These are phyloP conservation scores for Heliangelus exortis DNA, from an alignment of 2,797 vertebrate species.

Conservation along the genomic window DNA sequence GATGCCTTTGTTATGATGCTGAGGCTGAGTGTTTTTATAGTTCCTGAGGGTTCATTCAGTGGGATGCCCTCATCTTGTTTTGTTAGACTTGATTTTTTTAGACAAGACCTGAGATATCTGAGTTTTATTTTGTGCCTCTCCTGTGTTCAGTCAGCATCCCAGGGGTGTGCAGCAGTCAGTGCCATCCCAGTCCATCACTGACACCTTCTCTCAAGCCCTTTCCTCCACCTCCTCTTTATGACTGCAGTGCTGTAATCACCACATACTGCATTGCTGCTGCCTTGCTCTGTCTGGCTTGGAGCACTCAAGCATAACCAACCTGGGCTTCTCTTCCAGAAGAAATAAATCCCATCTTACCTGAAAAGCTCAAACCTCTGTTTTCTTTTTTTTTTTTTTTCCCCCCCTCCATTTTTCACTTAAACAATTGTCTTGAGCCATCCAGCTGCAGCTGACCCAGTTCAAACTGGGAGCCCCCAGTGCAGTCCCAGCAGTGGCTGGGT, in stretches of 20 bases:
- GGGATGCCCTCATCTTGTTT: neutral
- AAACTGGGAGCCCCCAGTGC: neutral
- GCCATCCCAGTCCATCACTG: neutral
- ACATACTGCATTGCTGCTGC: neutral
- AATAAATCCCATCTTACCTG: neutral
- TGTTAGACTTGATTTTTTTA: neutral
- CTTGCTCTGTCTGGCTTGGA: neutral
- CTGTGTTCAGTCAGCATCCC: neutral
- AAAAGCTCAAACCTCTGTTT: neutral
- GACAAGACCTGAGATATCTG: neutral
- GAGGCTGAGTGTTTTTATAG: neutral
- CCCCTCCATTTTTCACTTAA: neutral
- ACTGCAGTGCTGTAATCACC: neutral
- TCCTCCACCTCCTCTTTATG: neutral
- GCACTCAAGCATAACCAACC: neutral
- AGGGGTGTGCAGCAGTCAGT: rapidly evolving
- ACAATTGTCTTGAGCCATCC: neutral
- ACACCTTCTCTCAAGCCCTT: neutral
- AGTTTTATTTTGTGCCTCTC: neutral
- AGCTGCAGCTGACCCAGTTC: neutral
- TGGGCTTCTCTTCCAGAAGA: neutral
- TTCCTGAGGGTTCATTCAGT: rapidly evolving
- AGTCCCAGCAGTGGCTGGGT: neutral
- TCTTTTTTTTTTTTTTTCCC: neutral
- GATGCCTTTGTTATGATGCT: rapidly evolving